Base-by-base conservation (phyloP, 2,797 vertebrate species). In the Gymnoscopelus microlampas region DNA sequence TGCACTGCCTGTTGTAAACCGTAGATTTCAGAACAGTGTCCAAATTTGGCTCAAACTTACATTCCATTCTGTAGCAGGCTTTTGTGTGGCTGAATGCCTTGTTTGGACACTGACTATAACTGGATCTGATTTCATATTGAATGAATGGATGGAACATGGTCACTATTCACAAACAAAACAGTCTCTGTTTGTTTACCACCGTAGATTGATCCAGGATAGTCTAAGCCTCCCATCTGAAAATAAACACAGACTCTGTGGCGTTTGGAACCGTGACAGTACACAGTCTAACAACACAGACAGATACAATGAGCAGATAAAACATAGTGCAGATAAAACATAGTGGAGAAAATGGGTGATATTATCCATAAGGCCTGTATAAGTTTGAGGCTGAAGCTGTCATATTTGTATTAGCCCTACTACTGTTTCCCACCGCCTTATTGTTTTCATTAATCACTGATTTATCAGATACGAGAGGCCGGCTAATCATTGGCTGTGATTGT, bases 401-500 rank as follows among this genome's bases (percentile, higher is more conserved):
- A 71, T 78, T 73, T 53, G 39, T 66, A 23, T 61, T 10, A 51
- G 50, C 60, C 55, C 53, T 71, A 62, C 78, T 87, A 83, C 82
- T 78, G 85, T 87, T 88, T 81, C 58, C 73, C 71, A 9, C 63
- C 62, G 73, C 72, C 50, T 78, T 66, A 48, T 76, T 88, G 78
- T 71, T 89, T 86, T 81, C 73, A 60, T 80, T 69, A 44, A 44
- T 65, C 58, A 70, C 64, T 47, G 70, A 49, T 64, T 74, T 64
- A 82, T 80, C 62, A 58, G 59, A 67, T 78, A 84, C 78, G 79
- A 74, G 77, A 79, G 29, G 60, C 82, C 83, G 70, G 63, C 62
- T 81, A 79, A 85, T 84, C 75, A 73, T 26, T 73, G 79, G 71
- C 73, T 68, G 70, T 73, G 78, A 87, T 82, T 78, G 80, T 69